These are phyloP conservation scores for Orussus abietinus DNA, from an alignment of 1,140 invertebrate species.

Conservation along the genomic window DNA sequence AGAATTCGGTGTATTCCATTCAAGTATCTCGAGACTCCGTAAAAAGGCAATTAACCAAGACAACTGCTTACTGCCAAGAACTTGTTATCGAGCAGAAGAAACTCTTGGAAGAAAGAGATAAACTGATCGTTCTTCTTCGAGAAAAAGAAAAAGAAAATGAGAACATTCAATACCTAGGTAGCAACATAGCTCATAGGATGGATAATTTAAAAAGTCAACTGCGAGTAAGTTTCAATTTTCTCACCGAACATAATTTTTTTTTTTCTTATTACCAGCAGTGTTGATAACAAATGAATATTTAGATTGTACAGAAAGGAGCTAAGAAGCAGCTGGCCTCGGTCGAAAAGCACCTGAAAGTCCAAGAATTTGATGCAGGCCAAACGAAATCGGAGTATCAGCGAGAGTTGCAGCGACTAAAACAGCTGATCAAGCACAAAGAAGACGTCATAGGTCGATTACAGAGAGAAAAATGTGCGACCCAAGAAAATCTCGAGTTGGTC, in stretches of 20 bases:
- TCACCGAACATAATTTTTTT: conserved; percentile 6
- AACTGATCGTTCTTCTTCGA: conserved; percentile 47
- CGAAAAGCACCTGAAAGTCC: conserved; percentile 54
- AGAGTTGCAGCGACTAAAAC: conserved; percentile 51
- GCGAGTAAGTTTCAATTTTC: conserved; percentile 41
- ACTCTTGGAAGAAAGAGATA: conserved; percentile 53
- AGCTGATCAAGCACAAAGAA: conserved; percentile 52
- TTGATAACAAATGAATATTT: conserved; percentile 7
- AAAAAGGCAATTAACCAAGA: conserved; percentile 56
- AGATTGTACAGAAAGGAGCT: conserved; percentile 55
- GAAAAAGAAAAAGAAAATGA: conserved; percentile 54
- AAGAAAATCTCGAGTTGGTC: conserved; percentile 46
- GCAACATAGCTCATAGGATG: conserved; percentile 53
- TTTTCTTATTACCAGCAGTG: not conserved
- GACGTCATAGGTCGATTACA: conserved; percentile 46
- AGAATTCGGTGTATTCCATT: conserved; percentile 46
- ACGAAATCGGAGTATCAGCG: conserved; percentile 53
- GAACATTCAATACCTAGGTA: conserved; percentile 51
- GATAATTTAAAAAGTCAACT: conserved; percentile 53
- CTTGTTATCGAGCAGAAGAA: conserved; percentile 57
- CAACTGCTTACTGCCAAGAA: conserved; percentile 55
- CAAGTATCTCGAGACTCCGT: conserved; percentile 55
- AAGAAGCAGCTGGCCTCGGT: conserved; percentile 53
- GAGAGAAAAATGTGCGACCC: conserved; percentile 40
- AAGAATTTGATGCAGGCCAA: conserved; percentile 47